Percentiles rank a stretch among this genome's conserved stretches.
These are phyloP conservation scores for Helleia helle DNA, from an alignment of 2,888 invertebrate genomes.

Conservation along the genomic window DNA sequence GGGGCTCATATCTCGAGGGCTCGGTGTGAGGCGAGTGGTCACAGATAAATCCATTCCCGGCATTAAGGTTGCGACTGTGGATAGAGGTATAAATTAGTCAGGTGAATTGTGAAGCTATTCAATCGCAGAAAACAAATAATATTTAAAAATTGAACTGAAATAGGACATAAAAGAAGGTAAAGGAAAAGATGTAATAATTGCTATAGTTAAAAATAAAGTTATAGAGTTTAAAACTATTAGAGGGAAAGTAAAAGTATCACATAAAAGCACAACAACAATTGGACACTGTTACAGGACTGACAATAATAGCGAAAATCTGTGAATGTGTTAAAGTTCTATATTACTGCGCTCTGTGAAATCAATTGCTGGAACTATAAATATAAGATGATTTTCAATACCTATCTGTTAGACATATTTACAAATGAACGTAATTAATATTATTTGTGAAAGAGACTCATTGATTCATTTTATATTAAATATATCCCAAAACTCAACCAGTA, in stretches of 20 bases:
- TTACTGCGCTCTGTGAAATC: neutral
- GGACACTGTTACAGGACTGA: neutral
- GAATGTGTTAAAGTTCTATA: neutral
- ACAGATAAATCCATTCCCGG: conserved; percentile 76
- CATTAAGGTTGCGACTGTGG: conserved; percentile 66
- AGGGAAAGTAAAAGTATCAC: neutral
- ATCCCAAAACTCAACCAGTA: too few relatives aligned
- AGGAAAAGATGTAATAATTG: neutral
- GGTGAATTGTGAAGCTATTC: neutral
- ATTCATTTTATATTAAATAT: too few relatives aligned
- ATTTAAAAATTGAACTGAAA: neutral
- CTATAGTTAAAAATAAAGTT: too few relatives aligned
- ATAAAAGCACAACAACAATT: neutral
- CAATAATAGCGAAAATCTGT: neutral
- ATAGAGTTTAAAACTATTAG: too few relatives aligned
- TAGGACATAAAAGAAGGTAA: neutral
- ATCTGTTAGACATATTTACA: too few relatives aligned
- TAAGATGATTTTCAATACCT: too few relatives aligned
- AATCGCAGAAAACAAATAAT: neutral
- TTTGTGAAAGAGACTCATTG: too few relatives aligned
- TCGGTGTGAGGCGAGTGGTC: conserved; percentile 78
- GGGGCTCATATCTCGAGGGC: conserved; percentile 78
- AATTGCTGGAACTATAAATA: neutral
- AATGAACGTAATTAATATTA: too few relatives aligned
- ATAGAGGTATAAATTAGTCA: conserved; percentile 19